phyloP scores from a whole-genome alignment of 2,113 vertebrate species.

The Urocitellus parryii region DNA sequence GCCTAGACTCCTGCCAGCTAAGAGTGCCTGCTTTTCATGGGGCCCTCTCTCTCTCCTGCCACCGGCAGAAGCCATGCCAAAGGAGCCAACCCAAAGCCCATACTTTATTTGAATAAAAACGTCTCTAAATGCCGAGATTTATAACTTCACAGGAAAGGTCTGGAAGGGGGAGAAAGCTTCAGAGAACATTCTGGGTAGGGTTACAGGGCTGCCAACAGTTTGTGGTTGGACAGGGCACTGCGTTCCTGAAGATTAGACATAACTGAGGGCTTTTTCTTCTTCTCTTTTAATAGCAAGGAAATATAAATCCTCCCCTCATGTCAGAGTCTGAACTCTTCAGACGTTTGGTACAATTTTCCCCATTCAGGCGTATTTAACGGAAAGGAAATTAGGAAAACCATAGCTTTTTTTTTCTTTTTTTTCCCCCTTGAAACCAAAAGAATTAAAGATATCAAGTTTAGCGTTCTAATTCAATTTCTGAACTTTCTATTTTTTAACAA shows the following conservation, averaged over 20 bases:
- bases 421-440: conserved; percentile 54
- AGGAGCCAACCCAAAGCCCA: conserved; percentile 73
- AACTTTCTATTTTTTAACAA: conserved; percentile 76
- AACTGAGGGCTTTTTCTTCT: conserved; percentile 81
- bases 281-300: conserved; percentile 84
- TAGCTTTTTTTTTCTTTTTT: neutral
- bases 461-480: conserved; percentile 80
- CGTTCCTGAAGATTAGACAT: conserved; percentile 88
- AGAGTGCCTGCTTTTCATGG: conserved; percentile 81
- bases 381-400: conserved; percentile 70
- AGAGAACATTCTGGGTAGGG: conserved; percentile 86
- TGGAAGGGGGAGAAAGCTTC: conserved; percentile 70
- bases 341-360: conserved; percentile 66
- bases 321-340: conserved; percentile 71
- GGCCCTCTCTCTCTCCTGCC: conserved; percentile 64
- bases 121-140: conserved; percentile 86
- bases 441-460: conserved; percentile 76
- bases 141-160: conserved; percentile 85
- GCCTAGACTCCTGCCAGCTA: conserved; percentile 72
- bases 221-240: conserved; percentile 85
- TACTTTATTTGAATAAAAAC: conserved; percentile 83
- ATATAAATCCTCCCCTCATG: conserved; percentile 84
- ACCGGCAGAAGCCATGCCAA: conserved; percentile 75
- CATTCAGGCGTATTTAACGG: conserved; percentile 70
- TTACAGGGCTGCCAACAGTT: conserved; percentile 85